Conservation (phyloP, 2,888 invertebrate genomes). For the Pyrochroa serraticornis region DNA sequence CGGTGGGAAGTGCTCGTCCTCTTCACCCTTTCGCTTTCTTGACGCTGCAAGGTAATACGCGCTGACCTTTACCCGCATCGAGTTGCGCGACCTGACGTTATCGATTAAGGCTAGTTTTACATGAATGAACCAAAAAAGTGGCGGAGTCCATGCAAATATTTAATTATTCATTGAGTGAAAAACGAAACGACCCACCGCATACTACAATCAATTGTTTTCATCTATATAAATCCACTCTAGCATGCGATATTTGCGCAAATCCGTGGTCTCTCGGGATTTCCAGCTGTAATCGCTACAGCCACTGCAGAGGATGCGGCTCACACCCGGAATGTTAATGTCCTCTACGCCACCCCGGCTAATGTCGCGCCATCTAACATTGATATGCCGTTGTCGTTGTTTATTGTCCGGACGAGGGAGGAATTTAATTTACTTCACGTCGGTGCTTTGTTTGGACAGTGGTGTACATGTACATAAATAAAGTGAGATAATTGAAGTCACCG, state of each 20-base stretch:
- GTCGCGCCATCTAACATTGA: constrained; percentile 8
- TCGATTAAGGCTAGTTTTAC: no score
- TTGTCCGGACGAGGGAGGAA: constrained; percentile 14
- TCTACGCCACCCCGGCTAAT: constrained; percentile 4
- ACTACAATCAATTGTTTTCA: constrained; percentile 51
- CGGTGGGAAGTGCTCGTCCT: no score
- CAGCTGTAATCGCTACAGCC: constrained; percentile 29
- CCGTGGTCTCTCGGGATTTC: constrained; percentile 39
- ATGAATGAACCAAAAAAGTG: no score
- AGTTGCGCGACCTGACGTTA: no score
- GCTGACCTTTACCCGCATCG: no score
- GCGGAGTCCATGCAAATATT: no score
- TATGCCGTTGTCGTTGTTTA: constrained; percentile 22
- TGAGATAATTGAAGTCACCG: no score
- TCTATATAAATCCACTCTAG: constrained; percentile 40
- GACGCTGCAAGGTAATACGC: no score
- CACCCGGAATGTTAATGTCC: constrained; percentile 18
- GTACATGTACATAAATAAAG: no score
- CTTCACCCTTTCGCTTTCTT: no score
- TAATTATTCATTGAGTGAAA: no score
- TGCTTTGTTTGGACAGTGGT: constrained; percentile 4
- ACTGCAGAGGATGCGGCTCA: constrained; percentile 15
- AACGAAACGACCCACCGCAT: constrained; percentile 21
- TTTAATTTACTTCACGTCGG: constrained; percentile 13
- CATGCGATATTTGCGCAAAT: constrained; percentile 45